A percentile compares a stretch with the other conserved stretches of the same genome.
Evolutionary conservation across 2,888 invertebrate genomes (phyloP).

Genomic region (Vanessa cardui): DNA sequence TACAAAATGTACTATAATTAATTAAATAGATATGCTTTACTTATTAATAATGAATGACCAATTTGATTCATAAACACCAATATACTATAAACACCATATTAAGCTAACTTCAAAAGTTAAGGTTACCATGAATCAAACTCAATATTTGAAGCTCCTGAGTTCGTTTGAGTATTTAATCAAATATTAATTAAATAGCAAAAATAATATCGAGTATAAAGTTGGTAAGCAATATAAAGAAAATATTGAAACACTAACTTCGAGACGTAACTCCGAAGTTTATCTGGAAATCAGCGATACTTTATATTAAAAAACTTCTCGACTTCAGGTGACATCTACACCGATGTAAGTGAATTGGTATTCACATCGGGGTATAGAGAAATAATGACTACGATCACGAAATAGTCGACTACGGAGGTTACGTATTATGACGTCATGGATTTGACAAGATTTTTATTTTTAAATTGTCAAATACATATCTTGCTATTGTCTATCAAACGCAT

Average conservation of each 20-base stretch:
- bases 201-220: not conserved
- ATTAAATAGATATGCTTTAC: no score
- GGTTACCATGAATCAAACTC: no score
- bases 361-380: conserved; percentile 3
- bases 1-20: no score
- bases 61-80: no score
- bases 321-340: conserved; percentile 36
- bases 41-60: no score
- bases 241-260: conserved; percentile 30
- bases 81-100: no score
- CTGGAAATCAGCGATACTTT: conserved; percentile 33
- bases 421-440: no score
- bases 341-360: conserved; percentile 30
- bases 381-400: not conserved
- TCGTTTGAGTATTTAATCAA: not conserved
- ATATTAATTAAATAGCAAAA: not conserved
- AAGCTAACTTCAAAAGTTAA: no score
- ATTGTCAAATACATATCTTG: no score
- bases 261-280: conserved; percentile 35
- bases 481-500: no score
- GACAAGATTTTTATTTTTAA: no score
- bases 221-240: conserved; percentile 27
- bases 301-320: conserved; percentile 44
- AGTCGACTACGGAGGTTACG: not conserved
- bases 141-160: no score